A percentile compares a stretch with the other conserved stretches of the same genome.
Conservation (phyloP, 2,888 invertebrate genomes). For the Caenorhabditis angaria region DNA sequence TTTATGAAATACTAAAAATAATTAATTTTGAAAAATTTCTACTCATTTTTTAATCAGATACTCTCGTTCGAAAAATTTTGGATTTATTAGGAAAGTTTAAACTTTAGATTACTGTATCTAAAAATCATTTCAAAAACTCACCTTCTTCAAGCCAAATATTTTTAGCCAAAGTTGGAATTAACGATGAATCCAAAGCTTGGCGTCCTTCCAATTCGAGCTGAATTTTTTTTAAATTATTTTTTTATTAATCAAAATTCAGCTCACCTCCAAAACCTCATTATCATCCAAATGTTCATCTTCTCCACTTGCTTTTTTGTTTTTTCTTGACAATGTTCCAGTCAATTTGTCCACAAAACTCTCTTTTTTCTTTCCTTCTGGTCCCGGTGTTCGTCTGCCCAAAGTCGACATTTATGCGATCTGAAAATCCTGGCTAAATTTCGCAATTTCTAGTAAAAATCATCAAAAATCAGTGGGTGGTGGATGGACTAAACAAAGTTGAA, state of each 20-base stretch:
- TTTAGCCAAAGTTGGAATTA: slow-evolving; percentile 65
- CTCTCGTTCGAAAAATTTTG: no score
- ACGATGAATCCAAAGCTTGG: slow-evolving; percentile 69
- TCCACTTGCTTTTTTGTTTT: slow-evolving; percentile 58
- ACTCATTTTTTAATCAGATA: no score
- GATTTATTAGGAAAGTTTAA: no score
- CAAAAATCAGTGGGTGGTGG: no score
- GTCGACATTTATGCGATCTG: slow-evolving; percentile 15
- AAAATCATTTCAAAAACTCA: slow-evolving; percentile 16
- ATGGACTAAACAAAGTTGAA: no score
- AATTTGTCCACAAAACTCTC: slow-evolving; percentile 65
- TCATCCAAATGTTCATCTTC: slow-evolving; percentile 41
- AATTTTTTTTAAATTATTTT: slow-evolving; percentile 5
- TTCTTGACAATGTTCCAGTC: slow-evolving; percentile 62
- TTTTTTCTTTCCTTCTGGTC: slow-evolving; percentile 16
- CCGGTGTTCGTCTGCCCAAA: slow-evolving; percentile 25
- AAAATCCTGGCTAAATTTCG: no score
- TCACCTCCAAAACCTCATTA: slow-evolving; percentile 47
- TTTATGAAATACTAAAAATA: no score
- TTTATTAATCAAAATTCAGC: neutral
- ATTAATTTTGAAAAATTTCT: no score
- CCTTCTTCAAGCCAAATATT: slow-evolving; percentile 78
- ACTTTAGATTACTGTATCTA: no score
- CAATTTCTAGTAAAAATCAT: no score
- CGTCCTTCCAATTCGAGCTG: slow-evolving; percentile 69